Base-by-base conservation (phyloP, 2,888 invertebrate genomes). In the Agriopis aurantiaria region DNA sequence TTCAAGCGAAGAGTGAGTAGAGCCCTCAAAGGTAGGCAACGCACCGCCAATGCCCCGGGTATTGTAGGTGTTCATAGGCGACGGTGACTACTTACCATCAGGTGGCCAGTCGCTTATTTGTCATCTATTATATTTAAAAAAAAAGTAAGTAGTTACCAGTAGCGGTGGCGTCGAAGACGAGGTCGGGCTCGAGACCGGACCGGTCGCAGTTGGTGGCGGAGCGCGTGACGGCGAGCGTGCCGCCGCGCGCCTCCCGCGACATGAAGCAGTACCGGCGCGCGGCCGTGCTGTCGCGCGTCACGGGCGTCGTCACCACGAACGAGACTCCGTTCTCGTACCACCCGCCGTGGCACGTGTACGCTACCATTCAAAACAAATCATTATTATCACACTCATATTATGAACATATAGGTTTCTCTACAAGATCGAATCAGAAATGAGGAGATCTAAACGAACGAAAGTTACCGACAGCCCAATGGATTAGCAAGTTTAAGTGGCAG, bases 301-400 rank as follows among this genome's bases (percentile, higher is more conserved):
- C 91, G 33, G 97, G 97, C 63, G 97, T 97, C 67, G 97, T 96
- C 87, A 98, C 97, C 79, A 98, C 96, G 90, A 97, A 98, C 85
- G 97, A 97, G 65, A 97, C 97, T 76, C 97, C 97, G 86, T 97
- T 97, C 88, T 98, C 98, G 82, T 97, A 96, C 98, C 98, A 98
- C 57, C 97, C 96, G 62, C 98, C 98, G 89, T 98, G 98, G 88
- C 98, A 98, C 52, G 97, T 97, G 93, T 98, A 98, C 71, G 97
- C 98, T 98, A 92, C 11, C 10, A 17, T 89, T 6, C 65, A 23
- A 65, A 7, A 23, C 9, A 68, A 40, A 17, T 3, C 17, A 6
- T 51, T 17, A 23, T 17, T 51, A n/a, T 1, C n/a, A n/a, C 48
- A 48, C 6, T 12, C 46, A 48, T n/a, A n/a, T n/a, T n/a, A n/a